phyloP scores from a whole-genome alignment of 2,797 vertebrate species.

The Sarcophilus harrisii region DNA sequence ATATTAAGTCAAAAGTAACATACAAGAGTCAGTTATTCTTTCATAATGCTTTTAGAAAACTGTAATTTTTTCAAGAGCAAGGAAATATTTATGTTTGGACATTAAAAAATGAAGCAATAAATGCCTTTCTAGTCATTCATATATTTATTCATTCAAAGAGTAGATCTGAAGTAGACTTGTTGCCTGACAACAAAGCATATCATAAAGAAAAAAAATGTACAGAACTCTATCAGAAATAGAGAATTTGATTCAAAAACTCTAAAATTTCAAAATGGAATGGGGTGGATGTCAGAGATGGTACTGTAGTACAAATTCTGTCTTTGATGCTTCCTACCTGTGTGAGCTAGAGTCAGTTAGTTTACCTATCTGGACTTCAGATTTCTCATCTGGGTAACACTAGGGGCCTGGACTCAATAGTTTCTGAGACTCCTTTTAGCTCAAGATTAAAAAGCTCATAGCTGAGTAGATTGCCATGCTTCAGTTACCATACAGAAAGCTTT shows the following conservation, averaged over 20 bases:
- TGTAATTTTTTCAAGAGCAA: background rate
- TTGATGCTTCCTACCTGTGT: background rate
- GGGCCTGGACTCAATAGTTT: background rate
- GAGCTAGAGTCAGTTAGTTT: background rate
- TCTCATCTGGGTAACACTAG: background rate
- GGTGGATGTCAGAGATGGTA: background rate
- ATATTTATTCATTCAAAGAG: background rate
- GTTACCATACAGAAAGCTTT: background rate
- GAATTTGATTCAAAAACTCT: background rate
- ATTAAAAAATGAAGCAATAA: background rate
- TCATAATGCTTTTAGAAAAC: background rate
- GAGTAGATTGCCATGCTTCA: background rate
- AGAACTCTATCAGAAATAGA: background rate
- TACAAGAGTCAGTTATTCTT: background rate
- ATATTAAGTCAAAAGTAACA: background rate
- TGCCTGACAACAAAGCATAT: background rate
- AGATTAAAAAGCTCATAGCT: background rate
- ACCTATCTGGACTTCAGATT: background rate
- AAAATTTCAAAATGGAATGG: background rate
- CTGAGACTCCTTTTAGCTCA: background rate
- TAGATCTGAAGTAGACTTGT: background rate
- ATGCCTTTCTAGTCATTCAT: background rate
- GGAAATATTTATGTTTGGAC: background rate
- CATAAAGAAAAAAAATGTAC: background rate
- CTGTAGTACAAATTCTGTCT: background rate